phyloP scores from a whole-genome alignment of 1,140 invertebrate genomes.

The Bombus confusus region DNA sequence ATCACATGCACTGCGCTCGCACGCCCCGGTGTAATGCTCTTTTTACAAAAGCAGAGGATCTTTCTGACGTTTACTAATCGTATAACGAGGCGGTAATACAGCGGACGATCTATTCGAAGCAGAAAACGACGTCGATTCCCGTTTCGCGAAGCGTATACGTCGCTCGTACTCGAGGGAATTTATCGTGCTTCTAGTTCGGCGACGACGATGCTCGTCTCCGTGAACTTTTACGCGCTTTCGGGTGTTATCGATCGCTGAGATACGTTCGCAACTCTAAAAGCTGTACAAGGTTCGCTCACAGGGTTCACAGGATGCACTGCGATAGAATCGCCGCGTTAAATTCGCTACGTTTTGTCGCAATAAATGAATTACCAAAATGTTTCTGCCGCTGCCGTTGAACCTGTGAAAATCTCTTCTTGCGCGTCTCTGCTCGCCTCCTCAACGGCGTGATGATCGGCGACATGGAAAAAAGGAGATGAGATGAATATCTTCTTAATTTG shows the following conservation, averaged over 20 bases:
- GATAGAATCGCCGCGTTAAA: constrained; percentile 59
- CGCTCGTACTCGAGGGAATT: not conserved
- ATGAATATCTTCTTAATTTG: constrained; percentile 17
- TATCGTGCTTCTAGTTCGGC: not conserved
- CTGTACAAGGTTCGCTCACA: constrained; percentile 58
- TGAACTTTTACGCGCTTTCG: not conserved
- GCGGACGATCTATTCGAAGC: not conserved
- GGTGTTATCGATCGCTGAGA: not conserved
- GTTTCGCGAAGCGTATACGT: not conserved
- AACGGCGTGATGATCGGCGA: not conserved
- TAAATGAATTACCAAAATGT: constrained; percentile 37
- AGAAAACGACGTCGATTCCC: not conserved
- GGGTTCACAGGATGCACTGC: constrained; percentile 70
- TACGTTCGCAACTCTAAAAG: constrained; percentile 44
- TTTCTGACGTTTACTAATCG: not conserved
- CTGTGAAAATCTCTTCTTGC: constrained; percentile 30
- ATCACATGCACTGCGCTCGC: constrained; percentile 2
- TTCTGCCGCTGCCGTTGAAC: constrained; percentile 16
- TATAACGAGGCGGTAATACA: not conserved
- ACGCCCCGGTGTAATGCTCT: not conserved
- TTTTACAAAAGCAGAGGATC: not conserved
- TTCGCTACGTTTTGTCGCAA: not conserved
- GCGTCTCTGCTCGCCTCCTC: not conserved
- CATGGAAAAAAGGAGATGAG: constrained; percentile 18
- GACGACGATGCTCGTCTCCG: constrained; percentile 23